phyloP scores from a whole-genome alignment of 2,797 vertebrate species.

The Rhabdomys pumilio region DNA sequence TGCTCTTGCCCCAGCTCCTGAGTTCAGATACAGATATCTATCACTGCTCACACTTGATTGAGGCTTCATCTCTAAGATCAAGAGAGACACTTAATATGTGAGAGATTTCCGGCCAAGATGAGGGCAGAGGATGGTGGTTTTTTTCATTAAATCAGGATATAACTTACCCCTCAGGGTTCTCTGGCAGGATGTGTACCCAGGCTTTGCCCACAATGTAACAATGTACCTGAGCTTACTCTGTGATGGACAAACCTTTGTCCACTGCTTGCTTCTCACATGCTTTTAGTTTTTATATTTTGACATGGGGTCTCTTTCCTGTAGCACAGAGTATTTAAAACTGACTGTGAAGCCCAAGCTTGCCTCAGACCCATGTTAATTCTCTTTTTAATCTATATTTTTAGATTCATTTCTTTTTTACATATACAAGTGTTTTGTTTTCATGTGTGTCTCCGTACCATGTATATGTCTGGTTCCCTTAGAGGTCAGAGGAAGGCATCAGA shows the following conservation, averaged over 20 bases:
- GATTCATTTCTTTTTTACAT: background rate
- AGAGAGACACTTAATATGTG: fast-evolving
- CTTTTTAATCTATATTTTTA: background rate
- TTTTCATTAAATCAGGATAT: background rate
- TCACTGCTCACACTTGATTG: slow-evolving; percentile 44
- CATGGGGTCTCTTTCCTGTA: background rate
- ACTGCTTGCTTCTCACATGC: background rate
- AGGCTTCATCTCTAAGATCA: slow-evolving; percentile 63
- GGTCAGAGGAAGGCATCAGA: background rate
- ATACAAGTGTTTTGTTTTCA: background rate
- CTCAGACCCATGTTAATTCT: background rate
- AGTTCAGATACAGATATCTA: background rate
- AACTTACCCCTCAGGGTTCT: background rate
- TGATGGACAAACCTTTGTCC: background rate
- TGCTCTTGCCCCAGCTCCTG: background rate
- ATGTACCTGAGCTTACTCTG: background rate
- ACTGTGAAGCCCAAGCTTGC: background rate
- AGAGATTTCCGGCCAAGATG: slow-evolving; percentile 36
- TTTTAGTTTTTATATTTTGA: background rate
- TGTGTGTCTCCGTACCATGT: background rate
- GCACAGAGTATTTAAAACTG: background rate
- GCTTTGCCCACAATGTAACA: background rate
- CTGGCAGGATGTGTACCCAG: background rate
- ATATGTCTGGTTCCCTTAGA: background rate
- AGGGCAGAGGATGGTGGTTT: background rate